These are phyloP conservation scores for Mastomys natalensis DNA, from an alignment of 2,113 vertebrate genomes.

Conservation along the genomic window DNA sequence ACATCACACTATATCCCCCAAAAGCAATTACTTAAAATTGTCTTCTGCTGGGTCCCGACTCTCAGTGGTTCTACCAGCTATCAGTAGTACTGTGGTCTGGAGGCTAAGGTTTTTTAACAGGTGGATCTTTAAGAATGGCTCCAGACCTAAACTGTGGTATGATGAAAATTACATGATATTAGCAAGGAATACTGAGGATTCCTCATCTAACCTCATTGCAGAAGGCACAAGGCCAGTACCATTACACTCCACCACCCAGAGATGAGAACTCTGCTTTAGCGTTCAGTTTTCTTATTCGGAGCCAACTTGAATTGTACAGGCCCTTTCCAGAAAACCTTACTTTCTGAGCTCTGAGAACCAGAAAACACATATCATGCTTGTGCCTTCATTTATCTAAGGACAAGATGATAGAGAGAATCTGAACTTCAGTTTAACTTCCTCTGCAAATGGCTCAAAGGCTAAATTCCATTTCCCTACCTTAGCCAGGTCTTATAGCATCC, in stretches of 20 bases:
- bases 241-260: accelerated
- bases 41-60: neutral
- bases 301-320: accelerated
- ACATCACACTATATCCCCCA: accelerated
- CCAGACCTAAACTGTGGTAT: neutral
- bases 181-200: neutral
- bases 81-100: too few species aligned
- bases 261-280: neutral
- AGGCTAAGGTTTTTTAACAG: neutral
- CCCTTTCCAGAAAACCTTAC: neutral
- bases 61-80: neutral
- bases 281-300: neutral
- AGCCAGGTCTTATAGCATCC: conserved; percentile 75
- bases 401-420: conserved; percentile 76
- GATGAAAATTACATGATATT: neutral
- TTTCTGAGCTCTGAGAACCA: neutral
- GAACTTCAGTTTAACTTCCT: conserved; percentile 79
- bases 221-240: neutral
- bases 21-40: neutral
- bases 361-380: neutral
- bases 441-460: conserved; percentile 81
- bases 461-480: conserved; percentile 82
- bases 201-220: neutral
- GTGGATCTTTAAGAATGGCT: neutral
- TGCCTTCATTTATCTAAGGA: conserved; percentile 73